Evolutionary conservation across 2,797 vertebrate species (phyloP), one percentile per base, ranked within the genome.

Genomic region (Sandelia bainsii): DNA sequence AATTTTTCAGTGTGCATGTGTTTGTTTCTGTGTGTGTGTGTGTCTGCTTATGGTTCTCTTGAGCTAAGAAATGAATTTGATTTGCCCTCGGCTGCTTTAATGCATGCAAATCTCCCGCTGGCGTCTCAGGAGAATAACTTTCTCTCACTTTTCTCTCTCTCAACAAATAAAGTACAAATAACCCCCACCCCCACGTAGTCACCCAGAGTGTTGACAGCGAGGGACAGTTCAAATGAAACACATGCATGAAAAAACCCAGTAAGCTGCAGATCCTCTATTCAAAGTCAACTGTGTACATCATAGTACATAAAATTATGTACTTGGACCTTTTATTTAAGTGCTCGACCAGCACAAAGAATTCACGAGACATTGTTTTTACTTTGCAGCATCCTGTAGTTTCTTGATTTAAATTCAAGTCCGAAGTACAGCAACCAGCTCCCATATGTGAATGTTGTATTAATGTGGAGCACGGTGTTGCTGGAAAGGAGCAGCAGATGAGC

Each of bases 81-180:
- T 89, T 90, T 87, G 79, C 86, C 78, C 82, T 82, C 56, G 46
- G 71, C 81, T 81, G 77, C 78, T 80, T 72, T 91, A 92, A 93
- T 92, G 82, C 82, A 91, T 92, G 91, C 91, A 91, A 90, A 93
- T 92, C 88, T 86, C 77, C 73, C 13, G 12, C 81, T 79, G 65
- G 82, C 37, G 83, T 93, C 87, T 87, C 87, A 72, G 69, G 78
- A 90, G 87, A 91, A 90, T 89, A 84, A 91, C 78, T 90, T 34
- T 34, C 32, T 34, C 27, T 29, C 27, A 29, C 27, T 29, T 29
- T 29, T 86, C 65, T 84, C 85, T 77, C 80, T 57, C 79, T 83
- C 77, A 49, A 81, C 72, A 86, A 84, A 85, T 87, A 84, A 85
- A 84, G 82, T 82, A 66, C 84, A 83, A 82, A 84, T 83, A 71